Evolutionary conservation across 2,797 vertebrate genomes (phyloP).

Genomic region (Crocidura indochinensis): DNA sequence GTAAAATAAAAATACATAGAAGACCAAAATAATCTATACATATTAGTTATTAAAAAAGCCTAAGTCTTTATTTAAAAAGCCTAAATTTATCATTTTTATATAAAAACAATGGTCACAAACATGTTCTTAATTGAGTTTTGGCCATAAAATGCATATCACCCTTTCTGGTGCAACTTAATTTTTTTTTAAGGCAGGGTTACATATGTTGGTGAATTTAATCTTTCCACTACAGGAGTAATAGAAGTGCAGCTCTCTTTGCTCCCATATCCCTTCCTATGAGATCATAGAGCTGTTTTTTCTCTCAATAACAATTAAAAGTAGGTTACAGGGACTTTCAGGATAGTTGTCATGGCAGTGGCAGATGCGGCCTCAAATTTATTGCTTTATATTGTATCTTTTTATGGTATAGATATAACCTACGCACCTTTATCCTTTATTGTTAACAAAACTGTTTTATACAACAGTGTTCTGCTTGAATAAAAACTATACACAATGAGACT

Average conservation of each 20-base stretch:
- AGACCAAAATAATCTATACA: neutral
- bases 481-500: slow-evolving; percentile 75
- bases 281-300: slow-evolving; percentile 19
- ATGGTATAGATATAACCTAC: slow-evolving; percentile 85
- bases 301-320: slow-evolving; percentile 78
- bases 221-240: neutral
- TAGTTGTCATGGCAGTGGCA: slow-evolving; percentile 92
- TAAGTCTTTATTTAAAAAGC: neutral
- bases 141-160: no score
- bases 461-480: slow-evolving; percentile 66
- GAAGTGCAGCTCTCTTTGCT: neutral
- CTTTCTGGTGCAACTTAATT: no score
- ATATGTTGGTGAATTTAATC: slow-evolving; percentile 26
- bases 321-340: slow-evolving; percentile 76
- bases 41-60: slow-evolving; percentile 3
- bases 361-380: slow-evolving; percentile 84
- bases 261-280: neutral
- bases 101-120: no score
- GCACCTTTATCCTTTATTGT: slow-evolving; percentile 78
- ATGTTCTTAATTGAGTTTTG: no score
- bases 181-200: neutral
- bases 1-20: slow-evolving; percentile 43
- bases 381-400: slow-evolving; percentile 85
- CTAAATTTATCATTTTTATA: no score
- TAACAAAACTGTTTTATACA: slow-evolving; percentile 66